Base-by-base conservation (phyloP, 2,113 vertebrate species). In the Genyomyrus donnyi region DNA sequence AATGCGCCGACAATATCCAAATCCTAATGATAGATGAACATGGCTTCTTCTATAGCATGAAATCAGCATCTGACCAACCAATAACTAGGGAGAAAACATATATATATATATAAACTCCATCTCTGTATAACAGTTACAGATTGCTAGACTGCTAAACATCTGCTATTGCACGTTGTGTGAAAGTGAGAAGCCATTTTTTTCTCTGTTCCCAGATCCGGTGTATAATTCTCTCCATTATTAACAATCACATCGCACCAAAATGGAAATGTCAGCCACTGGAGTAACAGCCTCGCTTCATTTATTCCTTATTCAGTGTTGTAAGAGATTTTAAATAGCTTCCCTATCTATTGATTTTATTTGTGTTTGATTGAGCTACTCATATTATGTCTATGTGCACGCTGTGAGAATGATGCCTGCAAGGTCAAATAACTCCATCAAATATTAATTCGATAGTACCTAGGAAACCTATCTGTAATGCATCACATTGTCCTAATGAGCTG, bases 251-350 rank as follows among this genome's bases (percentile, higher is more conserved):
- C 74, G 49, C 15, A 66, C 42, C 84, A 83, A 31, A 42, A 70
- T 35, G 27, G 15, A 90, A 66, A 50, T 62, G 48, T 90, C 89
- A 70, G 45, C 85, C 50, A 13, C 24, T 46, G 53, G 53, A 86
- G 56, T 35, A 87, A 87, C 48, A 53, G 31, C 27, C 85, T 31
- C 19, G 27, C 21, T 39, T 87, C 50, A 87, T 87, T 87, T 87
- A 50, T n/a, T 87, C 15, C 27, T 35, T 56, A 27, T 87, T 50
- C 21, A 53, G 85, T 87, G 50, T 39, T 35, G 19, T 56, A 35
- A 56, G 85, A 87, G 50, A 35, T 87, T 87, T 87, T 52, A 87
- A 52, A 87, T 87, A 27, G n/a, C 17, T 80, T 89, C 48, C 46
- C 45, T 89, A 21, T 83, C 46, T 52, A 80, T 52, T 48, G 70